Conservation (phyloP, 2,888 invertebrate genomes). For the Tupiocoris notatus region DNA sequence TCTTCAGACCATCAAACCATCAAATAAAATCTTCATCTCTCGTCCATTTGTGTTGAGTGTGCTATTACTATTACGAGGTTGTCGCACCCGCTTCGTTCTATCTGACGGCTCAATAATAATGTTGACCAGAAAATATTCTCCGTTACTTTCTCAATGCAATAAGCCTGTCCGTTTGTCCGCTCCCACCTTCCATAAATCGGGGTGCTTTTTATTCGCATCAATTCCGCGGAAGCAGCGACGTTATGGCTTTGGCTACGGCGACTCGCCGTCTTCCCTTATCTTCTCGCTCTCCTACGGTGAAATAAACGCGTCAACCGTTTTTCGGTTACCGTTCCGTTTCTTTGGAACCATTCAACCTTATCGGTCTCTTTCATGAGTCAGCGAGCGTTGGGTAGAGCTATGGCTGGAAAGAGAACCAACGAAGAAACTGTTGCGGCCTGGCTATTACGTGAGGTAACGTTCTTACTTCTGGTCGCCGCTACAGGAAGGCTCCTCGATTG, state of each 20-base stretch:
- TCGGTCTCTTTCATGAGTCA: constrained; percentile 1
- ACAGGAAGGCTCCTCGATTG: neutral
- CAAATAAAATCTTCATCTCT: too few relatives aligned
- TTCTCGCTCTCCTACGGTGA: neutral
- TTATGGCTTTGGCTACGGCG: neutral
- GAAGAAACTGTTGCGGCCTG: neutral
- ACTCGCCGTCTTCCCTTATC: neutral
- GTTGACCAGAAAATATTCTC: too few relatives aligned
- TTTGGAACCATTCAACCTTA: constrained; percentile 21
- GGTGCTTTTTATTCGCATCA: neutral
- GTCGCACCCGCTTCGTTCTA: too few relatives aligned
- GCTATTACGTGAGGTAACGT: neutral
- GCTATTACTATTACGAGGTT: too few relatives aligned
- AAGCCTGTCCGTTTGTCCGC: neutral
- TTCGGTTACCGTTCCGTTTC: neutral
- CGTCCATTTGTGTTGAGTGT: too few relatives aligned
- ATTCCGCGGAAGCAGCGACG: neutral
- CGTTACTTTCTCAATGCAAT: too few relatives aligned
- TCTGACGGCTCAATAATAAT: too few relatives aligned
- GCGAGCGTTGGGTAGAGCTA: neutral
- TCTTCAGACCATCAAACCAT: too few relatives aligned
- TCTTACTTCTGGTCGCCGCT: neutral
- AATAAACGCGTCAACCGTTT: neutral
- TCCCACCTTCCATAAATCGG: neutral
- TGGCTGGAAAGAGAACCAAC: neutral